These are phyloP conservation scores for Paedocypris sp. DNA, from an alignment of 2,113 vertebrate genomes.

Conservation along the genomic window DNA sequence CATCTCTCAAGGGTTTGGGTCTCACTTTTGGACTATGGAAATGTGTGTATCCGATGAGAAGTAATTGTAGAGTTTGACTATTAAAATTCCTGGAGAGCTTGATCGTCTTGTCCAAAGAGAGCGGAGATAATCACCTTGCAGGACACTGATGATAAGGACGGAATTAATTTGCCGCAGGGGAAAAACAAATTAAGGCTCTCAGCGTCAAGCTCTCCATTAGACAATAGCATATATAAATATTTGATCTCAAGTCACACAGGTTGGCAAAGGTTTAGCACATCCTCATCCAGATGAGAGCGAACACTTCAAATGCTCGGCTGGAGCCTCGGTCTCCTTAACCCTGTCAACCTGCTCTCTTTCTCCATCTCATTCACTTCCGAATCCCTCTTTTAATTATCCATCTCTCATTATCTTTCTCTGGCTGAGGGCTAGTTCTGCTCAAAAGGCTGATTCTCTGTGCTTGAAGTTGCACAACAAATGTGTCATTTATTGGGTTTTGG, in stretches of 20 bases:
- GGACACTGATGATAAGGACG: slow-evolving; percentile 56
- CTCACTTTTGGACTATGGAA: slow-evolving; percentile 65
- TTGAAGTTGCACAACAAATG: background rate
- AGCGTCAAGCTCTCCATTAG: slow-evolving; percentile 46
- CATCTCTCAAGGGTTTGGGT: slow-evolving; percentile 39
- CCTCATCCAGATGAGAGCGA: slow-evolving; percentile 60
- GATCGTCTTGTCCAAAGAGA: slow-evolving; percentile 41
- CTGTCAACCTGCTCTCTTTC: slow-evolving; percentile 37
- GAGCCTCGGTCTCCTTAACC: background rate
- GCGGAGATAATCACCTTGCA: slow-evolving; percentile 49
- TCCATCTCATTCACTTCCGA: slow-evolving; percentile 41
- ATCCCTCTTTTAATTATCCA: slow-evolving; percentile 35
- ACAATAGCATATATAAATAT: slow-evolving; percentile 75
- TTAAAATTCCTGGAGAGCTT: slow-evolving; percentile 57
- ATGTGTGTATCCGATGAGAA: slow-evolving; percentile 57
- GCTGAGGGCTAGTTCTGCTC: background rate
- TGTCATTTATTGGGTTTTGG: background rate
- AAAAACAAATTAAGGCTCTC: slow-evolving; percentile 65
- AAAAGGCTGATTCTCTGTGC: background rate
- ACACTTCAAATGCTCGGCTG: slow-evolving; percentile 45
- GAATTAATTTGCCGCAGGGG: slow-evolving; percentile 60
- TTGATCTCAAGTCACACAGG: slow-evolving; percentile 63
- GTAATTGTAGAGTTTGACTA: slow-evolving; percentile 63
- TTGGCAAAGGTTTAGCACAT: slow-evolving; percentile 67
- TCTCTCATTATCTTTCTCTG: background rate